Evolutionary conservation across 2,888 invertebrate species (phyloP), one percentile per base, ranked within the genome.

Genomic region (Plemyria rubiginata): DNA sequence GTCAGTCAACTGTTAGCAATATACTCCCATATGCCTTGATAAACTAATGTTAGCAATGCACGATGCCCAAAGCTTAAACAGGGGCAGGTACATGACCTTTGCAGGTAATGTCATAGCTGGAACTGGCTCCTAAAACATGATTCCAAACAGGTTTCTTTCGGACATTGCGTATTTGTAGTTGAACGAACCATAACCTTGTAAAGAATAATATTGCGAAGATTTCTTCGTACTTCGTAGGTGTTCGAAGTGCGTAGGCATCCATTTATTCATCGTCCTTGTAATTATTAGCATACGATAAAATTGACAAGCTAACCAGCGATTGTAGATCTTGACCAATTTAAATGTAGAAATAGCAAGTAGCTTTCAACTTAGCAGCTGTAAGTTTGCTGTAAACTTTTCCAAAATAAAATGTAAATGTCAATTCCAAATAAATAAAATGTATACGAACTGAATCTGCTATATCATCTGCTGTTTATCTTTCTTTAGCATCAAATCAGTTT

Each of bases 11-110:
- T 15, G 8, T 7, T 43, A 43, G 7, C 13, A 43, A 13, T 43
- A 15, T 15, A 8, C 43, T 9, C 15, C 5, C 9, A 9, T 45
- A 4, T 16, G 11, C 45, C 15, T 43, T 6, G 15, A 32, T 32
- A 15, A 15, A 16, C 16, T 11, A 45, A 16, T 3, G 5, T 12
- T 3, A 32, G 28, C 29, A 13, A 29, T 48, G 12, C 3, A 49
- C 22, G 22, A 2, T 51, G 16, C 6, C 38, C 22, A 55, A 48
- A 29, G 28, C 13, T 28, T 45, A 1, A n/a, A 41, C 16, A 15
- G 8, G 46, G 52, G 45, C 43, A 50, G 60, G 53, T 60, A 50
- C 54, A 46, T 60, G 65, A 65, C 65, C 65, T 65, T 51, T 38
- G 41, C 57, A 57, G 56, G 65, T 60, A 61, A 45, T 49, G 29